Percentiles rank a stretch among this genome's conserved stretches.
Conservation (phyloP, 2,888 invertebrate genomes). For the Orchesellides sinensis region DNA sequence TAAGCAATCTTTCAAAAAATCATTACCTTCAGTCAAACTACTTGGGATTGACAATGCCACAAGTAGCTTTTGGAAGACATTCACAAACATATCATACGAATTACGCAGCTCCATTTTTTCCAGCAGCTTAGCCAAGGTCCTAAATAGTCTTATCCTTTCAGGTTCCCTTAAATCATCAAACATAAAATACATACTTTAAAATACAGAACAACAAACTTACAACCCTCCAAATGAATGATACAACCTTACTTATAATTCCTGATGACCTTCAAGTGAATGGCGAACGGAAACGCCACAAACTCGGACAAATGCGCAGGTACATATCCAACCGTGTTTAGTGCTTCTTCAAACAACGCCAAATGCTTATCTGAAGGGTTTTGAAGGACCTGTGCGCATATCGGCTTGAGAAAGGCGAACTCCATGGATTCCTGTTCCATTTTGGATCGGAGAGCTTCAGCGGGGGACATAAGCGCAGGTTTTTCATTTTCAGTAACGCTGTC, state of each 20-base stretch:
- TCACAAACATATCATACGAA: conserved; percentile 63
- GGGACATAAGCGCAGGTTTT: not conserved
- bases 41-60: conserved; percentile 43
- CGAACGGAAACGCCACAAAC: conserved; percentile 66
- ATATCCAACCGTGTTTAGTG: conserved; percentile 12
- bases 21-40: conserved; percentile 44
- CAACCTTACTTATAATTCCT: conserved; percentile 41
- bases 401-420: conserved; percentile 59
- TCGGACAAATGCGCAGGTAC: conserved; percentile 49
- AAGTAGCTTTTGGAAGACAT: conserved; percentile 66
- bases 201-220: not conserved
- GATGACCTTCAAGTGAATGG: conserved; percentile 61
- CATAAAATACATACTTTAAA: too few species aligned
- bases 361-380: conserved; percentile 36
- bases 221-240: not conserved
- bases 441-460: not conserved
- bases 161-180: conserved; percentile 42
- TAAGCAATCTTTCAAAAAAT: not conserved
- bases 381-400: conserved; percentile 45
- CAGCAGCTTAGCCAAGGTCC: conserved; percentile 42
- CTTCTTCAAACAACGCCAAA: conserved; percentile 33
- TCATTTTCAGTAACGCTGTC: not conserved
- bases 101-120: conserved; percentile 14
- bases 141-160: conserved; percentile 29
- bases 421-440: conserved; percentile 31